Percentiles rank a stretch among this genome's conserved stretches.
phyloP scores from a whole-genome alignment of 2,797 vertebrate genomes.

The Hemitrygon akajei region DNA sequence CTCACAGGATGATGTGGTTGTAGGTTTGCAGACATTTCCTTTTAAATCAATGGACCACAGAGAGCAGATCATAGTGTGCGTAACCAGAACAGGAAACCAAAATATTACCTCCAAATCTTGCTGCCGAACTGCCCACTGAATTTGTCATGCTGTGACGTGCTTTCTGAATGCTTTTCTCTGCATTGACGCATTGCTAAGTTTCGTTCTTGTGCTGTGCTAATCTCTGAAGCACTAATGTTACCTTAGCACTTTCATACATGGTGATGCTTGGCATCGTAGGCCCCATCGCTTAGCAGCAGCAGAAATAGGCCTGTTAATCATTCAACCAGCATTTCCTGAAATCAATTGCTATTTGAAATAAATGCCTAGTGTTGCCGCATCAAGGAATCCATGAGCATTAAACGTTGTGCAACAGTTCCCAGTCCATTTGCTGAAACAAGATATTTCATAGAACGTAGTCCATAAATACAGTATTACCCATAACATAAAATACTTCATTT shows the following conservation, averaged over 20 bases:
- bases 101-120: not conserved
- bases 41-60: not conserved
- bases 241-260: not conserved
- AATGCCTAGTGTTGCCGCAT: not conserved
- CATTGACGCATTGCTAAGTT: not conserved
- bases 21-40: too few relatives aligned
- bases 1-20: too few relatives aligned
- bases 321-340: constrained; percentile 6
- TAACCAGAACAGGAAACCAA: not conserved
- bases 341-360: not conserved
- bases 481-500: too few relatives aligned
- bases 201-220: not conserved
- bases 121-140: not conserved
- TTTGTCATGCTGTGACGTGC: not conserved
- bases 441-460: not conserved
- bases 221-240: not conserved
- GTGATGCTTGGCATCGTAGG: too few relatives aligned
- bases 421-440: not conserved
- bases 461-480: too few relatives aligned
- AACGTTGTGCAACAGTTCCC: not conserved
- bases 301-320: not conserved
- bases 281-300: too few relatives aligned
- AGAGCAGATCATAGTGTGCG: not conserved
- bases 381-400: not conserved
- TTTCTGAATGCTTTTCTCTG: not conserved